These are phyloP conservation scores for Gorsachius magnificus DNA, from an alignment of 2,797 vertebrate species.

Conservation along the genomic window DNA sequence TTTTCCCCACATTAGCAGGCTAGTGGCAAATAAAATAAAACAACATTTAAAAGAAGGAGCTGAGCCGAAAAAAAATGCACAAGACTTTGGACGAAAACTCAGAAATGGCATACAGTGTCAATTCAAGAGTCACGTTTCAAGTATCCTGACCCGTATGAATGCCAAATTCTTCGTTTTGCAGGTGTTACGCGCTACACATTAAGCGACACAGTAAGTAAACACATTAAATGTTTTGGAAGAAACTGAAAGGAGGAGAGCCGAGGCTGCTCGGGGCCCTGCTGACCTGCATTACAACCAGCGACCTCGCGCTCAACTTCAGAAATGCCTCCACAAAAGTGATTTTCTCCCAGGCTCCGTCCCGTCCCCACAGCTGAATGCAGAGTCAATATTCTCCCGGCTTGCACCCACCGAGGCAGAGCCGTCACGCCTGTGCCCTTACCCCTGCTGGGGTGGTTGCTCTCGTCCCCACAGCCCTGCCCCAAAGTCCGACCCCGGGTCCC, in stretches of 20 bases:
- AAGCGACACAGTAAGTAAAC: not conserved
- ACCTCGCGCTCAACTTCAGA: not conserved
- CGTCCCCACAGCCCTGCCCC: not conserved
- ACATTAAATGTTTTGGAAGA: not conserved
- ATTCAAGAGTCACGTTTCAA: not conserved
- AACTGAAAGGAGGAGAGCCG: not conserved
- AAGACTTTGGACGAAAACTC: not conserved
- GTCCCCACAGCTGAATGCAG: not conserved
- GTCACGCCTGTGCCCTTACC: not conserved
- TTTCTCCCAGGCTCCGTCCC: not conserved
- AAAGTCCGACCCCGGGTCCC: not conserved
- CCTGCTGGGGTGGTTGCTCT: not conserved
- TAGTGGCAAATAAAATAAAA: not conserved
- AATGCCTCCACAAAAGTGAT: not conserved
- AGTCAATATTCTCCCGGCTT: fast-evolving
- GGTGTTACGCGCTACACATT: fast-evolving
- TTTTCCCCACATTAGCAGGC: not conserved
- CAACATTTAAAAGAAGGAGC: not conserved
- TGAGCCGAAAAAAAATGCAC: not conserved
- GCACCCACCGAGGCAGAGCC: not conserved
- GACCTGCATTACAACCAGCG: not conserved
- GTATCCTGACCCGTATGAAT: not conserved
- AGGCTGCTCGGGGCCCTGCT: not conserved
- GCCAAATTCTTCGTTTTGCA: not conserved
- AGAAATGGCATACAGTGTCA: not conserved